Percentiles rank a stretch among this genome's conserved stretches.
phyloP scores from a whole-genome alignment of 2,113 vertebrate species.

The Delphinus delphis region DNA sequence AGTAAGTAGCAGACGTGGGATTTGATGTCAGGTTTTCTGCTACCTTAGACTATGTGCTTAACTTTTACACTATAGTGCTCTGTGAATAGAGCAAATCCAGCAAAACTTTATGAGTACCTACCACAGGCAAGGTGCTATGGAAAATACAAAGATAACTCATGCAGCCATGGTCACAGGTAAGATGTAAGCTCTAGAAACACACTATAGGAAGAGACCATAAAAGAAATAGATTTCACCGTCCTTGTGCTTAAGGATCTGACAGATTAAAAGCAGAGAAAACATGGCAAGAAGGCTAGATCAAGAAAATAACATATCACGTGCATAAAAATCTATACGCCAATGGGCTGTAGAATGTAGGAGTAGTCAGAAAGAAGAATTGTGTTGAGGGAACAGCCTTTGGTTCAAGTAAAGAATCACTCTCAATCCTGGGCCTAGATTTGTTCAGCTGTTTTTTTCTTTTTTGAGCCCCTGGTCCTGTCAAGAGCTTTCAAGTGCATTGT shows the following conservation, averaged over 20 bases:
- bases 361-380: background rate
- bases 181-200: background rate
- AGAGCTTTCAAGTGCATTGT: background rate
- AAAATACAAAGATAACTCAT: background rate
- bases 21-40: background rate
- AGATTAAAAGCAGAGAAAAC: background rate
- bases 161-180: background rate
- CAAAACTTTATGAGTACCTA: background rate
- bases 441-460: background rate
- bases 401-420: background rate
- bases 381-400: background rate
- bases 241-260: background rate
- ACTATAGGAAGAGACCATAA: background rate
- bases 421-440: background rate
- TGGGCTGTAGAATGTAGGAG: background rate
- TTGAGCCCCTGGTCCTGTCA: background rate
- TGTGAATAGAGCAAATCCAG: background rate
- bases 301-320: background rate
- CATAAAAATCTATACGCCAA: background rate
- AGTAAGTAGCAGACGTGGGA: no score
- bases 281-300: background rate
- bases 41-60: background rate
- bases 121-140: background rate
- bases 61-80: background rate
- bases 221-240: background rate